These are phyloP conservation scores for Ceratotherium simum DNA, from an alignment of 2,113 vertebrate genomes.

Conservation along the genomic window DNA sequence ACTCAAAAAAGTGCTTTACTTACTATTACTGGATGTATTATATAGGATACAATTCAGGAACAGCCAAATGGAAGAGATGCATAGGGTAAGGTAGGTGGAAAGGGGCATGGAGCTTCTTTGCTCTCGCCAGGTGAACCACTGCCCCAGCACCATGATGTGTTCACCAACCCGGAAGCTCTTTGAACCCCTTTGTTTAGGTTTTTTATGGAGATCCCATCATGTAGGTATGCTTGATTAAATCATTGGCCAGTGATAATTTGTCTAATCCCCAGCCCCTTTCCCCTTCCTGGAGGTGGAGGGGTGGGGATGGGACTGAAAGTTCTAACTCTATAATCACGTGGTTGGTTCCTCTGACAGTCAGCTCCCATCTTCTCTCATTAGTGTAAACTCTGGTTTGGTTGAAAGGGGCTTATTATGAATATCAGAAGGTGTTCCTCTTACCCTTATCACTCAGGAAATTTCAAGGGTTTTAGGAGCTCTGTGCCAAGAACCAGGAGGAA, in stretches of 20 bases:
- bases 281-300: not conserved
- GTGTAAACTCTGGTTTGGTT: not conserved
- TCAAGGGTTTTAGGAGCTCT: not conserved
- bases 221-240: not conserved
- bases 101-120: not conserved
- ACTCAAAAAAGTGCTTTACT: not conserved
- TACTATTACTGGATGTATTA: not conserved
- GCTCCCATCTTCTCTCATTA: not conserved
- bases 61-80: not conserved
- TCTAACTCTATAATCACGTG: not conserved
- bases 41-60: not conserved
- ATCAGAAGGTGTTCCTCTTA: not conserved
- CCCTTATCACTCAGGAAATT: not conserved
- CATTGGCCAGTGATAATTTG: not conserved
- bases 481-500: not conserved
- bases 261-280: not conserved
- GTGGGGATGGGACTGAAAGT: not conserved
- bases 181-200: not conserved
- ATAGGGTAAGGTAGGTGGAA: not conserved
- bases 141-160: not conserved
- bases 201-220: not conserved
- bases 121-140: not conserved
- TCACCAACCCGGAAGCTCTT: not conserved
- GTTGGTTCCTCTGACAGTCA: not conserved
- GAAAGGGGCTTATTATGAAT: not conserved